Base-by-base conservation (phyloP, 2,888 invertebrate genomes). In the Drepanosiphum platanoidis region DNA sequence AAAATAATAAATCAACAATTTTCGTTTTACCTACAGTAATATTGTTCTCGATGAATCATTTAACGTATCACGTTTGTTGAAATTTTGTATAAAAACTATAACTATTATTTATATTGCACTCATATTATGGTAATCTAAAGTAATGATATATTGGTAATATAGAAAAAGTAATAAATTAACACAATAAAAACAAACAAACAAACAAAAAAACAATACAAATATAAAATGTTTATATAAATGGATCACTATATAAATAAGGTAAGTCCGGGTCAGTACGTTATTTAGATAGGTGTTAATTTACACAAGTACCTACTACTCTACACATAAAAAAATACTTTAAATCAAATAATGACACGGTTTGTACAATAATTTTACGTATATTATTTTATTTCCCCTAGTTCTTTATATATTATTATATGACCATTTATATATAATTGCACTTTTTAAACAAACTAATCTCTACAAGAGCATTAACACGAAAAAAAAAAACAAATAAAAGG, bases 41-140 rank as follows among this genome's bases (percentile, higher is more conserved):
- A 64, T 39, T 64, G 15, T 52, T 46, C 15, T 39, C 1, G 8
- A n/a, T n/a, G n/a, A 52, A 22, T 34, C 8, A n/a, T 64, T 61
- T 64, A 72, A 72, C 77, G 8, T 77, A 39, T 32, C 42, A 42
- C 30, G 61, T 39, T 22, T 52, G 39, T 61, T 39, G 7, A 79
- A 66, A 79, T 22, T 32, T 11, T 42, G 30, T 66, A 78, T 78
- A 78, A 78, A 72, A 78, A 64, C 64, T 78, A 79, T 30, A 77
- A 36, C 32, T 11, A 64, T 30, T 52, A 32, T 79, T 42, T 34
- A 74, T 83, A 83, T 83, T 83, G 83, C 83, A 83, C 83, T 74
- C n/a, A 13, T 74, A 74, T 74, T n/a, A 74, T 32, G 80, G 70
- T 80, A 70, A 79, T 72, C 72, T 52, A 34, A 34, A 68, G 46